Evolutionary conservation across 1,140 invertebrate genomes (phyloP).

Genomic region (Phymorhynchus buccinoides): DNA sequence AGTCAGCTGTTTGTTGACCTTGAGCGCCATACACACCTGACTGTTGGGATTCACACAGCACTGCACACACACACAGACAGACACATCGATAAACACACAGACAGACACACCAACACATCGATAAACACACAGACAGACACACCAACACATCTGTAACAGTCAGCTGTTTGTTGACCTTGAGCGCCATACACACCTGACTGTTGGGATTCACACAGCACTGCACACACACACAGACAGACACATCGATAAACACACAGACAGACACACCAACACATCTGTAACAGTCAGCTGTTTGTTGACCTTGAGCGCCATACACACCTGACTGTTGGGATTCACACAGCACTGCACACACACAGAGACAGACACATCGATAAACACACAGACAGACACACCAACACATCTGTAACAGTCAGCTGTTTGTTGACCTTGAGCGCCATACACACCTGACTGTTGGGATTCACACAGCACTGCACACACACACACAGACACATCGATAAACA

Average conservation of each 20-base stretch:
- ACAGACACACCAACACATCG: not conserved
- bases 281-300: conserved; percentile 74
- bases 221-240: not conserved
- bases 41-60: conserved; percentile 69
- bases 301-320: conserved; percentile 70
- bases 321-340: conserved; percentile 67
- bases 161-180: conserved; percentile 74
- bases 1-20: conserved; percentile 73
- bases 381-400: too few relatives aligned
- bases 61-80: conserved; percentile 48
- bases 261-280: too few relatives aligned
- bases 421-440: conserved; percentile 73
- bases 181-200: conserved; percentile 68
- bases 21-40: conserved; percentile 70
- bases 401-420: too few relatives aligned
- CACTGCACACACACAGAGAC: conserved; percentile 54
- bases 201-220: conserved; percentile 70
- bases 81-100: too few relatives aligned
- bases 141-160: too few relatives aligned
- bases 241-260: too few relatives aligned
- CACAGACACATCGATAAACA: conserved; percentile 16
- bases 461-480: conserved; percentile 63
- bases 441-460: conserved; percentile 66
- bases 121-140: too few relatives aligned
- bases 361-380: not conserved